Conservation (phyloP, 2,888 invertebrate genomes). For the Agonum fuliginosum region DNA sequence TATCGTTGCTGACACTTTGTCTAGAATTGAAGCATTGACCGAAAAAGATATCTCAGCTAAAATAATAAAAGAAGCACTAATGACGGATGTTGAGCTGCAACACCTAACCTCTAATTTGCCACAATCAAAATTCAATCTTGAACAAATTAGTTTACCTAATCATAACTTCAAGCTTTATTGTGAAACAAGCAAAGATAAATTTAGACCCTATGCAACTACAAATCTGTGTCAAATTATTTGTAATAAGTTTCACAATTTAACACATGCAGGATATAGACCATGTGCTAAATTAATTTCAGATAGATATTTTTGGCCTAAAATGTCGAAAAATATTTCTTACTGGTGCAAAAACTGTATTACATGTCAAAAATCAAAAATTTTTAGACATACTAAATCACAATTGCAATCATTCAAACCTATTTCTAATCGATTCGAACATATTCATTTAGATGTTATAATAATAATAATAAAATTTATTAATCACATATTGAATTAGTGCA, state of each 20-base stretch:
- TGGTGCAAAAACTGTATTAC: not conserved
- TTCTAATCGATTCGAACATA: no score
- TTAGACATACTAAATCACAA: not conserved
- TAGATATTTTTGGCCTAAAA: constrained; percentile 3
- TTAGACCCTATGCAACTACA: not conserved
- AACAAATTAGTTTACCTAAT: not conserved
- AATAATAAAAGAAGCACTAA: not conserved
- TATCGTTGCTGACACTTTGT: not conserved
- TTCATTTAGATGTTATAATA: no score
- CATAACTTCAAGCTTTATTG: not conserved
- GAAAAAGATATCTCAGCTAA: not conserved
- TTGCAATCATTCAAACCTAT: not conserved
- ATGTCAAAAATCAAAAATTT: not conserved
- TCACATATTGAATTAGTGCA: no score
- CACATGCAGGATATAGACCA: not conserved
- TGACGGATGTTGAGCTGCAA: not conserved
- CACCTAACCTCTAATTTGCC: not conserved
- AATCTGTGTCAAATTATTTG: not conserved
- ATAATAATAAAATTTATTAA: no score
- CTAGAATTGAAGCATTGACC: not conserved
- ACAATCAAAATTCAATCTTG: not conserved
- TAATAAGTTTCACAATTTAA: not conserved
- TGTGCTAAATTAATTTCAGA: not conserved
- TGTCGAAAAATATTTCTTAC: not conserved
- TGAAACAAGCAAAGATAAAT: not conserved